Percentiles rank a stretch among this genome's conserved stretches.
Evolutionary conservation across 2,113 vertebrate genomes (phyloP).

Genomic region (Aspiorhynchus laticeps): DNA sequence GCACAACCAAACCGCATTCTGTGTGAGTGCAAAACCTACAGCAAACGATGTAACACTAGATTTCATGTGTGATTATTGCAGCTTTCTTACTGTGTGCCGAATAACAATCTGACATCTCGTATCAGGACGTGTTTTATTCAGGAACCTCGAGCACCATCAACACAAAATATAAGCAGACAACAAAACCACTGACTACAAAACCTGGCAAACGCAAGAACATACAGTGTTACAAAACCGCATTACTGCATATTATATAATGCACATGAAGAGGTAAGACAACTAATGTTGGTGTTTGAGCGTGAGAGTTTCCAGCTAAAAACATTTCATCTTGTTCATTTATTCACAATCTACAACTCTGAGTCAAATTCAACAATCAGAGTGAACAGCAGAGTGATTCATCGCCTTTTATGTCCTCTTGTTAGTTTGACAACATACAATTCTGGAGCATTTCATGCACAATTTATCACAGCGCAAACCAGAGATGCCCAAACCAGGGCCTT

Average conservation of each 20-base stretch:
- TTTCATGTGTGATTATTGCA: too few species aligned
- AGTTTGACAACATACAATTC: neutral
- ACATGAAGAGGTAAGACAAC: neutral
- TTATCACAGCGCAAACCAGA: neutral
- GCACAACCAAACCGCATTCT: too few species aligned
- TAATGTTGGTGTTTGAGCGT: neutral
- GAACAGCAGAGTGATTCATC: neutral
- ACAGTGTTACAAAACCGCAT: neutral
- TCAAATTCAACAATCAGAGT: neutral
- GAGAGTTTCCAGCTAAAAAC: neutral
- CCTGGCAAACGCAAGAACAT: conserved; percentile 21
- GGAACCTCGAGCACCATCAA: conserved; percentile 23
- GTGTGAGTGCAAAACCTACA: neutral
- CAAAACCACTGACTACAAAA: conserved; percentile 42
- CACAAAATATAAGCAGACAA: conserved; percentile 18
- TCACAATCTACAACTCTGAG: neutral
- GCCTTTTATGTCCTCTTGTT: neutral
- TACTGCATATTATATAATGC: neutral
- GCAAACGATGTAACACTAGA: too few species aligned
- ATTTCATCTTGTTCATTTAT: neutral
- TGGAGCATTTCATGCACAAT: neutral
- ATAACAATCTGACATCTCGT: neutral
- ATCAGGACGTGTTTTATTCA: conserved; percentile 30
- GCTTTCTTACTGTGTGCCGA: neutral
- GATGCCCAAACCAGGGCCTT: too few species aligned